Evolutionary conservation across 2,113 vertebrate species (phyloP), one percentile per base, ranked within the genome.

Genomic region (Rhinolophus ferrumequinum): DNA sequence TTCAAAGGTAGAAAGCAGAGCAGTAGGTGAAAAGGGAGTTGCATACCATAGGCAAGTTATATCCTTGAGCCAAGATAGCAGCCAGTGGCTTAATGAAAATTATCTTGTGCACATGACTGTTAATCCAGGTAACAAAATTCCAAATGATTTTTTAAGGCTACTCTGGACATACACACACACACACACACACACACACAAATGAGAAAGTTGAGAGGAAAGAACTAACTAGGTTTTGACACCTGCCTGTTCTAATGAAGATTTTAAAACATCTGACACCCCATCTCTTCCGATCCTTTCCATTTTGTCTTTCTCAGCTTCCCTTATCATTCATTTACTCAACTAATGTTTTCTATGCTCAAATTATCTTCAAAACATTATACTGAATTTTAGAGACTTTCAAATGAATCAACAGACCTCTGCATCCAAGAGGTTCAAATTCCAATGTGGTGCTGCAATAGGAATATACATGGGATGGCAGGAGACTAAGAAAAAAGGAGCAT

Each of bases 71-170:
- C 44, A 54, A 41, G 18, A 80, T 26, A 72, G 16, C 19, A 85
- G 38, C 6, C 33, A 12, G 1, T 28, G 16, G 35, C 11, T 66
- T 81, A 81, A 58, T 88, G 35, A 70, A 94, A 96, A 73, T 88
- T 80, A 76, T 80, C 73, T 70, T 77, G 33, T 85, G 66, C 26
- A 47, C n/a, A 52, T 38, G 41, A 22, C 19, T 95, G 12, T 87
- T 86, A 72, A 33, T 73, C 93, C 54, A 24, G 21, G 35, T 79
- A 85, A 52, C 66, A 87, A 35, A 94, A 64, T 89, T 91, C 8
- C 38, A 94, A 90, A 64, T 89, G 77, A 67, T 64, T 67, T 67
- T 87, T 82, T 93, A 91, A 91, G 50, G 24, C 26, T 84, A 44
- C 41, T 44, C 41, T 44, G 41, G 3, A 41, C 18, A 62, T 44